Evolutionary conservation across 2,797 vertebrate genomes (phyloP).

Genomic region (Oreochromis grahami): DNA sequence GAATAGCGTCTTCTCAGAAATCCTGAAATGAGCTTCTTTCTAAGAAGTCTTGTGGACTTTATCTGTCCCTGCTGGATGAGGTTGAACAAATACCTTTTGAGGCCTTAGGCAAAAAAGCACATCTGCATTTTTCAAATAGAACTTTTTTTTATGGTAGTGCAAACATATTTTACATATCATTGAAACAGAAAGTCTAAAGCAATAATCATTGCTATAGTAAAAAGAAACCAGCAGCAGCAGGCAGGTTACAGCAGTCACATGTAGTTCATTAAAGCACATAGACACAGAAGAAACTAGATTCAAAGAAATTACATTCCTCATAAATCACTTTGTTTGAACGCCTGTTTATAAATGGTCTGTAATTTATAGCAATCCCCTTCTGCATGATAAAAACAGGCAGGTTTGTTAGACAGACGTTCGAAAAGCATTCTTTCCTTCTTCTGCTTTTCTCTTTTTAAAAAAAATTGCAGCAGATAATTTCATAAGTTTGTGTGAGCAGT

Average conservation of each 20-base stretch:
- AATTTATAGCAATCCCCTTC: not conserved
- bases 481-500: not conserved
- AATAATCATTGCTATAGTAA: not conserved
- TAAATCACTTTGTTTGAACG: not conserved
- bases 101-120: not conserved
- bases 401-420: not conserved
- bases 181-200: not conserved
- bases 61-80: slow-evolving; percentile 20
- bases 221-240: not conserved
- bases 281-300: not conserved
- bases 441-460: not conserved
- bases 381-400: not conserved
- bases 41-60: slow-evolving; percentile 47
- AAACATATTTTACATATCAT: not conserved
- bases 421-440: not conserved
- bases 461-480: not conserved
- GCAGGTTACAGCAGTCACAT: not conserved
- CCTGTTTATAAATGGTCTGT: not conserved
- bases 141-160: not conserved
- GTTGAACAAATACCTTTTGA: slow-evolving; percentile 17
- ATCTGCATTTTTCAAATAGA: not conserved
- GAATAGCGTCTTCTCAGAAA: slow-evolving; percentile 48
- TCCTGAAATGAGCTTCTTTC: slow-evolving; percentile 37
- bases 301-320: not conserved
- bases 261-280: not conserved